These are phyloP conservation scores for Neosalanx taihuensis DNA, from an alignment of 2,797 vertebrate genomes.

Conservation along the genomic window DNA sequence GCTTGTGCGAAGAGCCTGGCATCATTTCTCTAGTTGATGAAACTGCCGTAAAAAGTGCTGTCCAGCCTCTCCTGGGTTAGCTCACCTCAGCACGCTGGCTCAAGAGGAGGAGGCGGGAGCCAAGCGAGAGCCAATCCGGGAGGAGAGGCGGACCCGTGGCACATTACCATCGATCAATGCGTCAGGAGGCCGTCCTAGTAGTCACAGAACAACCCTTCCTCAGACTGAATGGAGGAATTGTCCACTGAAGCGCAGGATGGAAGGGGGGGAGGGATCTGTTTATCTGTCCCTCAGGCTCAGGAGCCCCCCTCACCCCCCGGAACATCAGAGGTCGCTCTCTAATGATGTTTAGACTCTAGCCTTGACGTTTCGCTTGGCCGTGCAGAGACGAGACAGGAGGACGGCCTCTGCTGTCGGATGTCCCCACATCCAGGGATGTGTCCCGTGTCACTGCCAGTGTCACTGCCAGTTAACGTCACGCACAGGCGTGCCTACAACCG, in stretches of 20 bases:
- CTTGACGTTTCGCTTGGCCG: slow-evolving; percentile 31
- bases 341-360: slow-evolving; percentile 42
- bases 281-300: slow-evolving; percentile 22
- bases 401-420: too few species aligned
- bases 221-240: not conserved
- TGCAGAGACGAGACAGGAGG: not conserved
- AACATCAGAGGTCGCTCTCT: slow-evolving; percentile 46
- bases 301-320: not conserved
- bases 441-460: not conserved
- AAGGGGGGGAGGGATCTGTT: not conserved
- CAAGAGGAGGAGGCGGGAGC: not conserved
- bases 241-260: not conserved
- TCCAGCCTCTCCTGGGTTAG: too few species aligned
- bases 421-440: not conserved
- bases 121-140: not conserved
- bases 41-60: too few species aligned
- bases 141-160: not conserved
- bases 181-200: not conserved
- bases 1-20: too few species aligned
- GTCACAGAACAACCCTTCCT: not conserved
- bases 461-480: too few species aligned
- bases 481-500: too few species aligned
- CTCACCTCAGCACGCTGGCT: slow-evolving; percentile 16
- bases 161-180: slow-evolving; percentile 16
- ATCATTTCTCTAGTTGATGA: too few species aligned